These are phyloP conservation scores for Spheniscus humboldti DNA, from an alignment of 2,797 vertebrate genomes.

Conservation along the genomic window DNA sequence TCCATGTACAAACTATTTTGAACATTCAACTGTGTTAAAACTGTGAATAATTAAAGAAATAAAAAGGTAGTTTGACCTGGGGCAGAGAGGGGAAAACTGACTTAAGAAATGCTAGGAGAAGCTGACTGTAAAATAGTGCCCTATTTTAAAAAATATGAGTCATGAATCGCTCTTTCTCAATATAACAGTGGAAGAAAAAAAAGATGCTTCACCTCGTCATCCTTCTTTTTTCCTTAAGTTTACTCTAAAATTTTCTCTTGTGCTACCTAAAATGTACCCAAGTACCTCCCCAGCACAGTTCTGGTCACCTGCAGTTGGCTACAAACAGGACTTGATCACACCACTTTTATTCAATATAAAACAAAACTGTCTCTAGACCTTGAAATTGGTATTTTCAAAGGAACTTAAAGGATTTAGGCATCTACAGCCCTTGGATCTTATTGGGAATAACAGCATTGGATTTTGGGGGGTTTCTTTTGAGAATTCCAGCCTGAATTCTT, in stretches of 20 bases:
- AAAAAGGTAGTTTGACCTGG: background rate
- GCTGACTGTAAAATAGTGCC: background rate
- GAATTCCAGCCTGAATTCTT: background rate
- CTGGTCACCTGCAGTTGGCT: background rate
- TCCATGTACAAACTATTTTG: background rate
- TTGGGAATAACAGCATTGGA: background rate
- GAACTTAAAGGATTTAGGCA: background rate
- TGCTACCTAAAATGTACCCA: background rate
- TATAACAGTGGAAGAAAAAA: background rate
- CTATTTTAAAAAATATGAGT: background rate
- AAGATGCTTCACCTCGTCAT: background rate
- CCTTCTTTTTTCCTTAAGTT: background rate
- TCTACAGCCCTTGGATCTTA: background rate
- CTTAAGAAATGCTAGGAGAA: background rate
- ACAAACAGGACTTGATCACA: background rate
- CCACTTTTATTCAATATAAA: background rate
- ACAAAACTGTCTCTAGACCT: background rate
- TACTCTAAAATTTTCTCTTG: background rate
- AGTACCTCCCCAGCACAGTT: background rate
- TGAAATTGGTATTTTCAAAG: background rate
- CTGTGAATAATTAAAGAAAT: background rate
- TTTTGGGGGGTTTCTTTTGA: background rate
- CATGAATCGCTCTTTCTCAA: background rate
- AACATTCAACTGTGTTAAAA: background rate
- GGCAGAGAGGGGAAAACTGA: background rate